A percentile compares a stretch with the other conserved stretches of the same genome.
Evolutionary conservation across 23 tunicate genomes (phyloP).

Genomic region (Styela plicata): DNA sequence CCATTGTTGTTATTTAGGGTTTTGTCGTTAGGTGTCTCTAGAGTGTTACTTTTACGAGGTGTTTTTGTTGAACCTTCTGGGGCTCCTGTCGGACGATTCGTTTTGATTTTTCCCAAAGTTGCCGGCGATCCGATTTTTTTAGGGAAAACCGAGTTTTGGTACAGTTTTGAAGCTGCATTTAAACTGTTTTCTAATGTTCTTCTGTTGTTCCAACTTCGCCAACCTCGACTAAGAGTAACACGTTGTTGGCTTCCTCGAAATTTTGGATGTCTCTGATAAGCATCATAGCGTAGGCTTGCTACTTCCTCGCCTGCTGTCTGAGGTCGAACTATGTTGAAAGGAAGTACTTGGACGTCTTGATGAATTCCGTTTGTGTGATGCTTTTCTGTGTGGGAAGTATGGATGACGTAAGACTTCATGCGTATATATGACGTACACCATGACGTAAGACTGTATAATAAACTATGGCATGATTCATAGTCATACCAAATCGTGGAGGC

Average conservation of each 20-base stretch:
- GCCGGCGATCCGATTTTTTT: not conserved
- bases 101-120: not conserved
- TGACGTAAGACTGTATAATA: no score
- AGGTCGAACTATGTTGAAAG: constrained; percentile 1
- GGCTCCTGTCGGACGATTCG: not conserved
- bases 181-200: not conserved
- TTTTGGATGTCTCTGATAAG: constrained; percentile 2
- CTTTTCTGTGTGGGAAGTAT: no score
- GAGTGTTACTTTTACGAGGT: not conserved
- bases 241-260: not conserved
- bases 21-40: not conserved
- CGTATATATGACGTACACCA: no score
- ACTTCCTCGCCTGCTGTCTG: constrained; percentile 13
- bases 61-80: not conserved
- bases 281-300: not conserved
- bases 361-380: not conserved
- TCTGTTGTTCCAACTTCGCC: constrained; percentile 22
- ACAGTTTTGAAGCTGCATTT: constrained; percentile 7
- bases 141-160: constrained; percentile 17
- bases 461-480: no score
- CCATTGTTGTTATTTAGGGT: not conserved
- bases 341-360: constrained; percentile 26
- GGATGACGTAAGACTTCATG: no score
- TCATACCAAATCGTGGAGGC: no score
- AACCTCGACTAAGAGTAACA: not conserved